These are phyloP conservation scores for Anastrepha ludens DNA, from an alignment of 1,140 invertebrate genomes.

Conservation along the genomic window DNA sequence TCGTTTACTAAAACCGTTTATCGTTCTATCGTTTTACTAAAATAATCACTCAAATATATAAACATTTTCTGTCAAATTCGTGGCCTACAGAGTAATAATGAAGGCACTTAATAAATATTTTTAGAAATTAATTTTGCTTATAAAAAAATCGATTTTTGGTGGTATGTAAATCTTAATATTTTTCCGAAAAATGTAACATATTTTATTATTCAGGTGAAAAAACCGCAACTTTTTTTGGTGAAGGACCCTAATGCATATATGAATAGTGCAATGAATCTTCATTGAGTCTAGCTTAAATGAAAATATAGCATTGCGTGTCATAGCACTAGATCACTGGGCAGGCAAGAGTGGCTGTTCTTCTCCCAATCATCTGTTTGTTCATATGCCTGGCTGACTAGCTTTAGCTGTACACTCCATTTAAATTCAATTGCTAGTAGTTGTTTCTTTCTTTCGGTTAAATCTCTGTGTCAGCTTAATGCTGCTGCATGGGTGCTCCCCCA, in stretches of 20 bases:
- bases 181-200: too few species aligned
- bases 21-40: too few species aligned
- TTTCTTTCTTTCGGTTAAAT: background rate
- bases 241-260: background rate
- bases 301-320: background rate
- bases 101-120: too few species aligned
- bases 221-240: too few species aligned
- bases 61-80: too few species aligned
- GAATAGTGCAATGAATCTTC: background rate
- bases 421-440: constrained; percentile 42
- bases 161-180: too few species aligned
- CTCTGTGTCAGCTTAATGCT: background rate
- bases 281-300: background rate
- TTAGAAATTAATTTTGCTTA: too few species aligned
- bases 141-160: too few species aligned
- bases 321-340: background rate
- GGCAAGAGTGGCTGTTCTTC: background rate
- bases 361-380: background rate
- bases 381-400: background rate
- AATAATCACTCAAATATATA: too few species aligned
- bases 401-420: constrained; percentile 26
- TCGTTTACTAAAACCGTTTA: too few species aligned
- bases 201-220: too few species aligned
- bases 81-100: too few species aligned
- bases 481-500: background rate